Evolutionary conservation across 2,797 vertebrate species (phyloP).

Genomic region (Peromyscus aztecus): DNA sequence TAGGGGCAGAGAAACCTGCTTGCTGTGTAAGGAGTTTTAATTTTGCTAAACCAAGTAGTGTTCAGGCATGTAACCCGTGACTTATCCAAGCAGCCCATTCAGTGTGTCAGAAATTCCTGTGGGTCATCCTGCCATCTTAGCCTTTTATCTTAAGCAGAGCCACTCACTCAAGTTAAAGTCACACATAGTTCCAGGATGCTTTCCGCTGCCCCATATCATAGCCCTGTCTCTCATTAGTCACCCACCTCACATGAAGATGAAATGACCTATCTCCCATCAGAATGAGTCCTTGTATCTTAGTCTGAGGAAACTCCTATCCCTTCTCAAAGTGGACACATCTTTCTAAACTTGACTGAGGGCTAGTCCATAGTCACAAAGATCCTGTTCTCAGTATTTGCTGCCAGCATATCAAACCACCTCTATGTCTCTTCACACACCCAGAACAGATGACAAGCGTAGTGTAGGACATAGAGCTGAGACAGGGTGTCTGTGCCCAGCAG

Average conservation of each 20-base stretch:
- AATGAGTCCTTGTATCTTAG: neutral
- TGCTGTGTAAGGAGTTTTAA: neutral
- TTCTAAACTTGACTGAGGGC: neutral
- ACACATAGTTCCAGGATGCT: neutral
- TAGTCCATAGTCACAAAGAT: conserved; percentile 32
- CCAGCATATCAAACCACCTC: neutral
- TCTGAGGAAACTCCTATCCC: neutral
- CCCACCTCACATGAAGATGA: neutral
- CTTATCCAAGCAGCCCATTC: neutral
- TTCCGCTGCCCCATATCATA: neutral
- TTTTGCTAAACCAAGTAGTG: neutral
- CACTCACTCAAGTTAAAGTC: neutral
- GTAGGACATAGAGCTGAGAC: neutral
- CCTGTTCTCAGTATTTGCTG: neutral
- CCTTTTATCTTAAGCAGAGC: neutral
- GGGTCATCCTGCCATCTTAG: neutral
- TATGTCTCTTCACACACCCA: neutral
- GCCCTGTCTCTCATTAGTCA: neutral
- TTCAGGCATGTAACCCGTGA: neutral
- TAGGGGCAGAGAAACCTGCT: neutral
- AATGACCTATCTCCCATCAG: neutral
- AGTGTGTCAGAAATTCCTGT: neutral
- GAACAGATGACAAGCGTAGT: conserved; percentile 32
- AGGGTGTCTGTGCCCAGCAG: conserved; percentile 32
- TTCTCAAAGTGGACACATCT: neutral